A percentile compares a stretch with the other conserved stretches of the same genome.
Evolutionary conservation across 2,797 vertebrate species (phyloP).

Genomic region (Enteromius unitaeniatus): DNA sequence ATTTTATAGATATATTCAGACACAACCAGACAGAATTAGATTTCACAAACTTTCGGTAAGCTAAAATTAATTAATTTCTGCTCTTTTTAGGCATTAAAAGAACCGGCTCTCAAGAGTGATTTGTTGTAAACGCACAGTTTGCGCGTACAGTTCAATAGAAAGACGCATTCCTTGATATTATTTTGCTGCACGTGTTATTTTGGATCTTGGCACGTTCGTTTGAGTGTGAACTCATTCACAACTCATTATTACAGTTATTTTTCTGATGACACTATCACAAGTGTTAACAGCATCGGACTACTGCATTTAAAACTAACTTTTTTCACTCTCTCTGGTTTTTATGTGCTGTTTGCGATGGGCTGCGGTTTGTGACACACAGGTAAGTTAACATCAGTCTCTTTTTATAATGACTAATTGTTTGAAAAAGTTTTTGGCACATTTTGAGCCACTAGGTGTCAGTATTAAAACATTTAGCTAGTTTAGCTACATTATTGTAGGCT

Average conservation of each 20-base stretch:
- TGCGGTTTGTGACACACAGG: slow-evolving; percentile 62
- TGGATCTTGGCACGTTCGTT: neutral
- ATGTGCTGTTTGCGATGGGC: slow-evolving; percentile 62
- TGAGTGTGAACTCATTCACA: neutral
- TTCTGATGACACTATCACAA: neutral
- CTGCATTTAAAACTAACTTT: slow-evolving; percentile 13
- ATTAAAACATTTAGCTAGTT: slow-evolving; percentile 4
- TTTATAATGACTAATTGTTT: slow-evolving; percentile 53
- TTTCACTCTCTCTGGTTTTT: slow-evolving; percentile 34
- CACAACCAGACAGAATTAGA: neutral
- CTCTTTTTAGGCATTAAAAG: neutral
- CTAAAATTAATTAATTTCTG: neutral
- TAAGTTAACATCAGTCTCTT: slow-evolving; percentile 66
- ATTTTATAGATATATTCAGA: too few relatives aligned
- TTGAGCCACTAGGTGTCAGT: slow-evolving; percentile 10
- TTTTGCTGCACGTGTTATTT: neutral
- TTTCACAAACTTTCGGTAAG: neutral
- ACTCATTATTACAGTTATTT: neutral
- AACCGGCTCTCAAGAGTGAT: neutral
- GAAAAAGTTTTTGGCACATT: neutral
- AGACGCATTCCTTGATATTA: neutral
- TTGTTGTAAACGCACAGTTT: neutral
- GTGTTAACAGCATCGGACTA: neutral
- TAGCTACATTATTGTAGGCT: neutral
- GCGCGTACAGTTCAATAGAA: neutral